Conservation (phyloP, 64 coral and sea anemone species). For the Dendronephthya gigantea region DNA sequence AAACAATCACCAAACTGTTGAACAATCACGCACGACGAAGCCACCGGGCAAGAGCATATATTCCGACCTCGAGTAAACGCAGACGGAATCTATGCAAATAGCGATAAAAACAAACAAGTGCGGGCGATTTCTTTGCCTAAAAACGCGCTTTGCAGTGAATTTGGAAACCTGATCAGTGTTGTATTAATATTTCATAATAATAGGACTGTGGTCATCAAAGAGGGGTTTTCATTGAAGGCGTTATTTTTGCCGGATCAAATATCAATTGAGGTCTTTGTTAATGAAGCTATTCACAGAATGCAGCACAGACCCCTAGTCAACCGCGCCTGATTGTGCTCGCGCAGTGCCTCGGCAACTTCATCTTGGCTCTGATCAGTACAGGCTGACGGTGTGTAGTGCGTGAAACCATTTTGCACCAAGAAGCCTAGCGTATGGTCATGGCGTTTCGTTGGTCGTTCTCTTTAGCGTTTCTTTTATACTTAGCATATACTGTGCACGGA, state of each 20-base stretch:
- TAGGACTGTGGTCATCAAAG: neutral
- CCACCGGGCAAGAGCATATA: neutral
- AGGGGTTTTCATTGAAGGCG: constrained; percentile 7
- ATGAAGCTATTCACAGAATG: constrained; percentile 25
- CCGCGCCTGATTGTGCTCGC: constrained; percentile 18
- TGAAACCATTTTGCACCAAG: neutral
- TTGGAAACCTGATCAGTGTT: neutral
- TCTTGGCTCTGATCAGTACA: constrained; percentile 21
- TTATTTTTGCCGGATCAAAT: constrained; percentile 4
- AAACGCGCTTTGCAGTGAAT: neutral
- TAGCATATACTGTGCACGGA: neutral
- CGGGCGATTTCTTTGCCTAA: neutral
- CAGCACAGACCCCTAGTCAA: constrained; percentile 21
- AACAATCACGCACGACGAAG: neutral
- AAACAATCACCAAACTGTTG: neutral
- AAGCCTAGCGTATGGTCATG: constrained; percentile 5
- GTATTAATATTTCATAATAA: constrained; percentile 5
- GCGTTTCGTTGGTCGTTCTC: neutral
- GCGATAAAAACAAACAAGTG: neutral
- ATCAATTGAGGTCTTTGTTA: constrained; percentile 21
- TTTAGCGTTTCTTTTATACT: neutral
- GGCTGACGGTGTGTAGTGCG: constrained; percentile 25
- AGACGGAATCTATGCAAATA: neutral
- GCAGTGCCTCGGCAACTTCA: neutral
- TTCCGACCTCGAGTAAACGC: neutral